These are phyloP conservation scores for Polietes domitor DNA, from an alignment of 2,888 invertebrate species.

Conservation along the genomic window DNA sequence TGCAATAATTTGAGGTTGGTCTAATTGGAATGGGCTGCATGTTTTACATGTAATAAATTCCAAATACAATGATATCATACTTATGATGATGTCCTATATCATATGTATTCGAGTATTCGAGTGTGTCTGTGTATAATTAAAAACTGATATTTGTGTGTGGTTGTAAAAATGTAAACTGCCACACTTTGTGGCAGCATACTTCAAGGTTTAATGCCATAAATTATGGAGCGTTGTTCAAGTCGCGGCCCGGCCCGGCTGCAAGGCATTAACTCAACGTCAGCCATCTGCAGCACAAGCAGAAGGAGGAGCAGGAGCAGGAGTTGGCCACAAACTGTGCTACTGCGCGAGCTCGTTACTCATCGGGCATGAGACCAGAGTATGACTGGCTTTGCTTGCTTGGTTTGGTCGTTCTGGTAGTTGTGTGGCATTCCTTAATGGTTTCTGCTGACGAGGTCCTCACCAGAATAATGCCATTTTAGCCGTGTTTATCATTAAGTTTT, in stretches of 20 bases:
- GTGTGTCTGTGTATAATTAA: conserved; percentile 18
- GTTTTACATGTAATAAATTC: conserved; percentile 27
- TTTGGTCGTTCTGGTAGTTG: too few relatives aligned
- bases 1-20: conserved; percentile 3
- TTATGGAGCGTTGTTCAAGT: not conserved
- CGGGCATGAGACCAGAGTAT: not conserved
- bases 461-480: not conserved
- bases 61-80: conserved; percentile 22
- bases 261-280: conserved; percentile 2
- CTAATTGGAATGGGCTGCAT: not conserved
- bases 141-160: conserved; percentile 26
- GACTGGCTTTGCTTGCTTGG: not conserved
- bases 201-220: conserved; percentile 5
- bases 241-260: not conserved
- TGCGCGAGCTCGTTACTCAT: not conserved
- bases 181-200: not conserved
- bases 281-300: not conserved
- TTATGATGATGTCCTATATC: conserved; percentile 1
- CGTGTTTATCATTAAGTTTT: not conserved
- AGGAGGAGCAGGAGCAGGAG: too few relatives aligned
- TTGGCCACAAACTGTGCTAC: not conserved
- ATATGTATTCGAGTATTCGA: not conserved
- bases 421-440: not conserved
- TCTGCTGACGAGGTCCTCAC: not conserved
- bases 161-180: conserved; percentile 4